Base-by-base conservation (phyloP, 2,797 vertebrate genomes). In the Phoeniculus purpureus region DNA sequence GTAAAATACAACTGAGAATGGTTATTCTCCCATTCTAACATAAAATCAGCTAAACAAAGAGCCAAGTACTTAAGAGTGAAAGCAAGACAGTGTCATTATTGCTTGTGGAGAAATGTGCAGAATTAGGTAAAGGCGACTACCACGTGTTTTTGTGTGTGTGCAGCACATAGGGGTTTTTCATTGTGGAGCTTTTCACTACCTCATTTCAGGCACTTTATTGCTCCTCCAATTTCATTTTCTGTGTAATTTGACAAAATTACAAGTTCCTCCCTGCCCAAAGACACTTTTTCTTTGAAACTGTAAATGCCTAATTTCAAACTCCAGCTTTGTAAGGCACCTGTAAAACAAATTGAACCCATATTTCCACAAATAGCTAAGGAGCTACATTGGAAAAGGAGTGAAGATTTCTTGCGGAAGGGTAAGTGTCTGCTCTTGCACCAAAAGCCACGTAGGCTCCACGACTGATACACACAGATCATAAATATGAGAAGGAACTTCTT, bases 171-270 rank as follows among this genome's bases (percentile, higher is more conserved):
- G 23, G 29, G 12, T 11, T 70, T 91, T 94, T 94, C 89, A 79
- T 3, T 48, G 59, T 74, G 78, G 60, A 82, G 23, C 87, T 85
- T 95, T 94, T 95, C 78, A 77, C 75, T 93, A 40, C 87, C 93
- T 93, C 83, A 59, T 93, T 95, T 84, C 77, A 81, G 75, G 74
- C 81, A 82, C 70, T 94, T 93, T 91, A 82, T 91, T 91, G 68
- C 93, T 80, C 65, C 90, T 96, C 88, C 83, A 77, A 59, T 95
- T 95, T 95, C 83, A 91, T 93, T 93, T 92, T 93, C 90, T 80
- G 74, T 72, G 75, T 95, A 93, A 94, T 95, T 89, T 90, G 88
- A 91, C 75, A 75, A 92, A 96, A 95, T 82, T 94, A 90, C 75
- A 89, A 91, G 85, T 94, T 88, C 88, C 92, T 87, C 82, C 55